phyloP scores from a whole-genome alignment of 1,140 invertebrate genomes.

The Drosophila varians region DNA sequence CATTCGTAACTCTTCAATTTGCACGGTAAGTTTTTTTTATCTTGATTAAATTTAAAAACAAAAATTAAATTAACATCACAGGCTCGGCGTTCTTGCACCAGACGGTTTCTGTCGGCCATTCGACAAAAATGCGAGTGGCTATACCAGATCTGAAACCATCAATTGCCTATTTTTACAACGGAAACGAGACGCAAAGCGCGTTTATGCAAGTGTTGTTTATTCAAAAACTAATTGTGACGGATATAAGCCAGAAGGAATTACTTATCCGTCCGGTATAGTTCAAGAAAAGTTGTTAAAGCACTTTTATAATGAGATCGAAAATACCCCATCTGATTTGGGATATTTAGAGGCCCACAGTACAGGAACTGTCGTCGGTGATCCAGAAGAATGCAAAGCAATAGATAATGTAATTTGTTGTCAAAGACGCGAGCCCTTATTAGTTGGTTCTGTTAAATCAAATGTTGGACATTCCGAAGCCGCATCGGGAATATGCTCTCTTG shows the following conservation, averaged over 20 bases:
- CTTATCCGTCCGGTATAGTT: conserved; percentile 93
- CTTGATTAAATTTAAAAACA: neutral
- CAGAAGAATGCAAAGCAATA: conserved; percentile 94
- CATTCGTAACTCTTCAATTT: conserved; percentile 93
- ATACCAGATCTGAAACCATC: conserved; percentile 91
- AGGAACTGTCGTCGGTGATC: conserved; percentile 91
- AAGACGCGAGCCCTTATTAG: conserved; percentile 88
- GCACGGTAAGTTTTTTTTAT: conserved; percentile 83
- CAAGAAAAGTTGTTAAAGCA: conserved; percentile 92
- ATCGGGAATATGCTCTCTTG: conserved; percentile 93
- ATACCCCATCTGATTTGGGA: conserved; percentile 88
- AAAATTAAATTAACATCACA: conserved; percentile 52
- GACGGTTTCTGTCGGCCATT: conserved; percentile 96
- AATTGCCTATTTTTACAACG: conserved; percentile 92
- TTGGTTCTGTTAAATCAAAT: conserved; percentile 97
- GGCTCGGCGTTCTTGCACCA: conserved; percentile 92
- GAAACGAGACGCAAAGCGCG: conserved; percentile 89
- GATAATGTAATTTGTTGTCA: conserved; percentile 91
- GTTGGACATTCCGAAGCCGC: conserved; percentile 96
- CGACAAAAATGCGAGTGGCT: conserved; percentile 91
- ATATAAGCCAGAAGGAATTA: conserved; percentile 94
- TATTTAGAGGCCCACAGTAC: conserved; percentile 98
- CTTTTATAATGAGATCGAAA: conserved; percentile 93
- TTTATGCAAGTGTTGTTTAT: conserved; percentile 87
- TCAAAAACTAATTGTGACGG: conserved; percentile 93